phyloP scores from a whole-genome alignment of 2,888 invertebrate genomes.

The Caenorhabditis afra region DNA sequence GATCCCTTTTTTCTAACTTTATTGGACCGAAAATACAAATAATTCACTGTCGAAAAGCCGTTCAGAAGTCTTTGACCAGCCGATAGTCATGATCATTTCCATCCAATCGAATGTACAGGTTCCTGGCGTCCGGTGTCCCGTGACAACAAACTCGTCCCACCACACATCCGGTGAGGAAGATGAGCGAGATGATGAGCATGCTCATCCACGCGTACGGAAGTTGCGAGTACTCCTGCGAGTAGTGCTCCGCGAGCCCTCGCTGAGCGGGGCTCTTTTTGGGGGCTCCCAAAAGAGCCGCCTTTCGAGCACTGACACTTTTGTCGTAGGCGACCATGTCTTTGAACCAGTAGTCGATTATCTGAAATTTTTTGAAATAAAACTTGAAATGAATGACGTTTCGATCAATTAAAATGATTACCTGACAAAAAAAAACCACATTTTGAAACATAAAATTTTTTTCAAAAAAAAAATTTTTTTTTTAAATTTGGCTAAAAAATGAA shows the following conservation, averaged over 20 bases:
- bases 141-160: constrained; percentile 15
- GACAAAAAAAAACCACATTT: too few species aligned
- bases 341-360: constrained; percentile 43
- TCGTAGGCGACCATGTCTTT: constrained; percentile 37
- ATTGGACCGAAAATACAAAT: neutral
- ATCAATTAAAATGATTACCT: too few species aligned
- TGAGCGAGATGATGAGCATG: constrained; percentile 10
- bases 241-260: neutral
- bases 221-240: neutral
- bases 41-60: too few species aligned
- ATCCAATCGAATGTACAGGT: constrained; percentile 44
- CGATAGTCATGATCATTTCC: constrained; percentile 34
- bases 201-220: constrained; percentile 23
- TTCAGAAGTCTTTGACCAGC: constrained; percentile 15
- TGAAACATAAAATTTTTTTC: too few species aligned
- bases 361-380: too few species aligned
- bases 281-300: neutral
- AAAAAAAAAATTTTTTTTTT: too few species aligned
- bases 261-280: neutral
- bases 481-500: too few species aligned
- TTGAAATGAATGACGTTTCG: neutral
- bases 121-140: too few species aligned
- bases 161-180: constrained; percentile 28
- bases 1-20: constrained; percentile 25
- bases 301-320: constrained; percentile 5